These are phyloP conservation scores for Cacajao melanocephalus DNA, from an alignment of 2,797 vertebrate genomes.

Conservation along the genomic window DNA sequence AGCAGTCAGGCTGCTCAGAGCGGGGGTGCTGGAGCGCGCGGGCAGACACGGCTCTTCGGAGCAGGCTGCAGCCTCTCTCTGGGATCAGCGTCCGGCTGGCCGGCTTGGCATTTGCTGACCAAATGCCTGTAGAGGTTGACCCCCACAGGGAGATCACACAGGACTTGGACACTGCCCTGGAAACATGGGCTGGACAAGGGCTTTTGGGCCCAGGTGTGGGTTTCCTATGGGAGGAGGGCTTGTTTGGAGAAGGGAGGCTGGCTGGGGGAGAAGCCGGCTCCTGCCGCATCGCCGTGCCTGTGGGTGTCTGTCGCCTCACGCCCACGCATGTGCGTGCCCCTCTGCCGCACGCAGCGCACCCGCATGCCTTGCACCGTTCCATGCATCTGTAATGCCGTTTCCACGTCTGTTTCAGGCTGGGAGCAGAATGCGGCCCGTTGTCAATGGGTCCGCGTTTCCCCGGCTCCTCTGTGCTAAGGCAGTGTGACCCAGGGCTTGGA, in stretches of 20 bases:
- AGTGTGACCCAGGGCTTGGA: constrained; percentile 39
- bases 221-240: not conserved
- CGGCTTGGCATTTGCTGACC: not conserved
- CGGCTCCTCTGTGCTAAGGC: constrained; percentile 28
- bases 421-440: constrained; percentile 23
- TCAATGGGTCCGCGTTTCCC: constrained; percentile 7
- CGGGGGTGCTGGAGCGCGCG: rapidly evolving
- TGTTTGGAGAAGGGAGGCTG: not conserved
- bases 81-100: not conserved
- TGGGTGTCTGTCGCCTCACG: not conserved
- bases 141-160: not conserved
- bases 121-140: not conserved
- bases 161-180: not conserved
- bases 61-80: not conserved
- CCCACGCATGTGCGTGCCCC: constrained; percentile 31
- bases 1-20: not conserved
- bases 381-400: constrained; percentile 67
- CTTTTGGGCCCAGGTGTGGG: not conserved
- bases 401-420: constrained; percentile 41
- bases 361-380: constrained; percentile 64
- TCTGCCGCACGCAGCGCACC: constrained; percentile 67
- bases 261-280: not conserved
- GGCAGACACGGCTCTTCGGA: not conserved
- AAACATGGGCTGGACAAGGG: not conserved
- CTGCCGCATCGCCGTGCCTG: constrained; percentile 23